Evolutionary conservation across 2,113 vertebrate genomes (phyloP).

Genomic region (Microtus oregoni): DNA sequence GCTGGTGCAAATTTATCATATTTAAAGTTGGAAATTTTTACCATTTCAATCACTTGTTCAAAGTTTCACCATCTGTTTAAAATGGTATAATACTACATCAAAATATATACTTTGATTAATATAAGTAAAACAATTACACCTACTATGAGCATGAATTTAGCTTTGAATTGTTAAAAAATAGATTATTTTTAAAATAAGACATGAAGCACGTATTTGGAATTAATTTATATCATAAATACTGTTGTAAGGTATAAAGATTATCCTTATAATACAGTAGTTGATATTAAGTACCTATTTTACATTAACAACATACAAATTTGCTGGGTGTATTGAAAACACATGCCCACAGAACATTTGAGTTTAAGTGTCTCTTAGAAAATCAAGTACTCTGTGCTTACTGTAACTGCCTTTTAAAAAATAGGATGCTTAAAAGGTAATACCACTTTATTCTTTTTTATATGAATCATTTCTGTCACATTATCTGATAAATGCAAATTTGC

Average conservation of each 20-base stretch:
- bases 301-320: not conserved
- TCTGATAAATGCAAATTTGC: constrained; percentile 67
- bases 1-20: not conserved
- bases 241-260: constrained; percentile 29
- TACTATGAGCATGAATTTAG: not conserved
- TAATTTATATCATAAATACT: not conserved
- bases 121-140: not conserved
- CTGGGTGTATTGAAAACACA: not conserved
- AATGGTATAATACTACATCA: not conserved
- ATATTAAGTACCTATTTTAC: constrained; percentile 18
- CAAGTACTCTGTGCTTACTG: constrained; percentile 35
- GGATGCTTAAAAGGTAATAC: constrained; percentile 54
- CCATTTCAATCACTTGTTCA: not conserved
- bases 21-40: not conserved
- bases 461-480: constrained; percentile 59
- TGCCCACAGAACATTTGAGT: not conserved
- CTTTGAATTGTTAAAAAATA: not conserved
- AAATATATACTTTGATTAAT: not conserved
- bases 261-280: not conserved
- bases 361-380: constrained; percentile 45
- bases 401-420: not conserved
- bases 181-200: not conserved
- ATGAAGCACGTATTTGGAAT: not conserved
- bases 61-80: constrained; percentile 24
- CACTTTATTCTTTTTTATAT: constrained; percentile 68